Base-by-base conservation (phyloP, 2,888 invertebrate species). In the Stegophylla sp. region DNA sequence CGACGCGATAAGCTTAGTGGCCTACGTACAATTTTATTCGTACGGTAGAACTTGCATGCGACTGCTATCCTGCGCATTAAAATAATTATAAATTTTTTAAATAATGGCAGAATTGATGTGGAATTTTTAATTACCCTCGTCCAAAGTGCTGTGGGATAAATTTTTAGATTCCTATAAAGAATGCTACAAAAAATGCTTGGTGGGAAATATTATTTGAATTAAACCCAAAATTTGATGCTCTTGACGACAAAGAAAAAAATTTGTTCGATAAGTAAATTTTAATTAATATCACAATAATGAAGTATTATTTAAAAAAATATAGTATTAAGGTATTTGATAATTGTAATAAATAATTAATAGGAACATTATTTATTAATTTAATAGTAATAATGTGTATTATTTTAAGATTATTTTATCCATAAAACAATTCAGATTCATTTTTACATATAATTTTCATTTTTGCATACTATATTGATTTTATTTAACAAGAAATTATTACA, bases 91-190 rank as follows among this genome's bases (percentile, higher is more conserved):
- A 53, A 73, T 67, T 64, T 17, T 15, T 20, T 59, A 67, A 64
- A 67, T 82, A 82, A 67, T 75, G 67, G 61, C 61, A 17, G 67
- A 56, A 66, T 61, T 79, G 82, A 82, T 64, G 77, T 66, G 10
- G 77, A 82, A 63, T 61, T 82, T 69, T 72, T 73, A 72, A 82
- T 82, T 74, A 69, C 74, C 28, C 81, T 82, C 41, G 76, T 83
- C 12, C 79, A 83, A 83, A 53, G 82, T 83, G 74, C 82, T 83
- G 72, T 83, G 82, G 83, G 83, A 83, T 45, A 83, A 82, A 82
- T 66, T 64, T 26, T 63, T 82, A 74, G 76, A 83, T 10, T 56
- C 28, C 20, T 83, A 73, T 67, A 82, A 83, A 81, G 83, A 72
- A 82, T 81, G 82, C 83, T 56, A 82, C 81, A 53, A 83, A 76